Evolutionary conservation across 2,113 vertebrate species (phyloP), one percentile per base, ranked within the genome.

Genomic region (Thomomys bottae): DNA sequence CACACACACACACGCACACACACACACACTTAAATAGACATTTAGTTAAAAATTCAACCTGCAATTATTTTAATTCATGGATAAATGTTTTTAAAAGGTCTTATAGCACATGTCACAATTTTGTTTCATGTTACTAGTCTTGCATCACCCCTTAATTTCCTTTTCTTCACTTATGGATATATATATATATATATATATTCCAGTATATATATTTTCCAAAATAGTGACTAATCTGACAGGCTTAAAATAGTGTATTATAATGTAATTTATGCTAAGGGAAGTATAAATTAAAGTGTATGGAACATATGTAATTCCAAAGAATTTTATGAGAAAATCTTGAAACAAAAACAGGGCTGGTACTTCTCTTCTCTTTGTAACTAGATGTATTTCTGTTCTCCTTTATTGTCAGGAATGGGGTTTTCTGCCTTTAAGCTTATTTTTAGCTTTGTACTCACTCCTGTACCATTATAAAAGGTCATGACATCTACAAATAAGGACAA

Each of bases 71-170:
- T 28, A 94, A 83, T 32, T 15, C 36, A 40, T 89, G 87, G 84
- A 83, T 88, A 85, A 94, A 49, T 66, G 23, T 77, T 78, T 85
- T 21, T 59, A 88, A 88, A 79, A 94, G 67, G 28, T 28, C 36
- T 75, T 54, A 87, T 68, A 38, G 42, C 28, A 66, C 4, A 30
- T 5, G 15, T n/a, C 66, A 26, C 5, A 75, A n/a, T 92, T 89
- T 59, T 32, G 28, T 61, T 30, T 78, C 23, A 32, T 17, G 28
- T 92, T 84, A 36, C 6, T 12, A 59, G n/a, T 61, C 87, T 71
- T 81, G 2, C 26, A 15, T 75, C 84, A 45, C n/a, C 24, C 63
- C 11, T 90, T 81, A 36, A 80, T 73, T 88, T 77, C 64, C 49
- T 81, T 93, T 84, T 77, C 12, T 45, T 80, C 67, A 76, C 42